Base-by-base conservation (phyloP, 2,797 vertebrate species). In the Selene dorsalis region DNA sequence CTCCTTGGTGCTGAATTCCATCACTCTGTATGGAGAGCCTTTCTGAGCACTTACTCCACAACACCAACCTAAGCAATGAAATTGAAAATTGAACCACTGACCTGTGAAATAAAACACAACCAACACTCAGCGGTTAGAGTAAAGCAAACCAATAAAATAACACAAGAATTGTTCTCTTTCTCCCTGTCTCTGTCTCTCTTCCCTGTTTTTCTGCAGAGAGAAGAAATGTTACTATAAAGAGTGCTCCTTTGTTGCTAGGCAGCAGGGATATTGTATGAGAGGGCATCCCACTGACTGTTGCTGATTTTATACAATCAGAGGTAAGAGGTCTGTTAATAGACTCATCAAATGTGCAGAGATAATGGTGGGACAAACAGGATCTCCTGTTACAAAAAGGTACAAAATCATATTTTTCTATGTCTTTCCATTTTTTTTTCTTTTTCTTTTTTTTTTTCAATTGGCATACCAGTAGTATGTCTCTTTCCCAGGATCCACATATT, bases 221-320 rank as follows among this genome's bases (percentile, higher is more conserved):
- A 62, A 66, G 77, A 74, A 24, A 47, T 32, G 30, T 39, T 64
- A 38, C 63, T 69, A 28, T 77, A 55, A 72, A 47, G 57, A 45
- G 30, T 12, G 35, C 45, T 50, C 53, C 69, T 80, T 60, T 78
- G 83, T 84, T 85, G 79, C 80, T 83, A 83, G 66, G 84, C 80
- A 84, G 80, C 82, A 75, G 73, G 58, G 20, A 22, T 47, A n/a
- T 58, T 77, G 56, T 63, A 24, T 38, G 47, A 28, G 56, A 69
- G 24, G 73, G 45, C 28, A 68, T 75, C 60, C 22, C n/a, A 24
- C 65, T 72, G 61, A 79, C 47, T 67, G 55, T 63, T 65, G 67
- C 50, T 75, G 62, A 39, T 57, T 66, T 69, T 45, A 45, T 70
- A 57, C 6, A 56, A 78, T 78, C 48, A 69, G 64, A 69, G 69